phyloP scores from a whole-genome alignment of 2,113 vertebrate genomes.

The Mustelus asterias region DNA sequence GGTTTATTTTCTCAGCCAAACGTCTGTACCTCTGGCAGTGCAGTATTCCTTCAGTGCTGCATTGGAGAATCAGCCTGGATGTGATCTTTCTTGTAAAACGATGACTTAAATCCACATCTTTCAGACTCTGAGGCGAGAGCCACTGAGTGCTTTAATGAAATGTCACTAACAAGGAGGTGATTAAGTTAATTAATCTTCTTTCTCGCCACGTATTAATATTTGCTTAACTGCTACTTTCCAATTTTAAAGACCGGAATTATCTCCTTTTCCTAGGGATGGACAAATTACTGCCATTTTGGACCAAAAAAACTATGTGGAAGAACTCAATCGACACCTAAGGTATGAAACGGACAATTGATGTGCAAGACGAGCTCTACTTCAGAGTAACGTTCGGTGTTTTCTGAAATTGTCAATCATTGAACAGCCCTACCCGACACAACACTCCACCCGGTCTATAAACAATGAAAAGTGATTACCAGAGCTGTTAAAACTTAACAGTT shows the following conservation, averaged over 20 bases:
- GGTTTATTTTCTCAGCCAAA: not conserved
- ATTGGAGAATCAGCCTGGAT: not conserved
- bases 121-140: not conserved
- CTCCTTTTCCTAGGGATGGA: constrained; percentile 65
- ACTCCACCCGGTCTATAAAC: not conserved
- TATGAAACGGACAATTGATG: constrained; percentile 43
- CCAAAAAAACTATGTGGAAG: constrained; percentile 98
- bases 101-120: not conserved
- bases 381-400: not conserved
- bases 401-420: not conserved
- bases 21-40: not conserved
- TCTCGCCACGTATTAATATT: not conserved
- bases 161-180: not conserved
- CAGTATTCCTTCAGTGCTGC: not conserved
- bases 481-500: not conserved
- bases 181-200: not conserved
- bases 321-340: constrained; percentile 97
- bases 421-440: not conserved
- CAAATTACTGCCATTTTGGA: constrained; percentile 97
- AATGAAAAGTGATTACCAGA: not conserved
- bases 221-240: not conserved
- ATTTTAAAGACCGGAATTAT: not conserved
- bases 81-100: not conserved
- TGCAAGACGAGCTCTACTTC: too few relatives aligned
- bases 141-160: not conserved